Evolutionary conservation across 2,888 invertebrate genomes (phyloP).

Genomic region (Eudasyphora cyanicolor): DNA sequence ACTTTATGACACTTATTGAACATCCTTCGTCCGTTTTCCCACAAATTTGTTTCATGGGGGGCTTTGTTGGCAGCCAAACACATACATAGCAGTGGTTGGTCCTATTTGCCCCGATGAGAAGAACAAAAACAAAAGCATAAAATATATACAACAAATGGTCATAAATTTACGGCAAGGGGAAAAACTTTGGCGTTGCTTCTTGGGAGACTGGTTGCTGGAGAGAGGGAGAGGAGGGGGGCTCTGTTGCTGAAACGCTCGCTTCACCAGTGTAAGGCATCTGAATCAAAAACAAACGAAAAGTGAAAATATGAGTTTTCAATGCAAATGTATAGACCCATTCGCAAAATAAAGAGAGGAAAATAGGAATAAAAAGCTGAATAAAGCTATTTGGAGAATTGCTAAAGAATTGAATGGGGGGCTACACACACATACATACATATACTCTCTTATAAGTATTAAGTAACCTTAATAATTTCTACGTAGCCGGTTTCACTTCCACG

Average conservation of each 20-base stretch:
- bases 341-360: no score
- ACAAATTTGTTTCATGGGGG: no score
- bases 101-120: slow-evolving; percentile 10
- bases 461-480: slow-evolving; percentile 27
- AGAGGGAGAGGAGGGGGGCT: no score
- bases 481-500: no score
- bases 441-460: not conserved
- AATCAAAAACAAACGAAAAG: not conserved
- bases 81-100: not conserved
- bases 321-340: slow-evolving; percentile 13
- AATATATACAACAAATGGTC: slow-evolving; percentile 21
- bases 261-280: no score
- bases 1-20: slow-evolving; percentile 39
- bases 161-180: slow-evolving; percentile 18
- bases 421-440: no score
- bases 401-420: slow-evolving; percentile 12
- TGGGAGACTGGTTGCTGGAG: not conserved
- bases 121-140: slow-evolving; percentile 22
- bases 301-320: slow-evolving; percentile 37
- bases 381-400: not conserved
- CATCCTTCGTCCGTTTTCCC: not conserved
- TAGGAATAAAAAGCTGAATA: no score
- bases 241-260: no score
- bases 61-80: slow-evolving; percentile 15
- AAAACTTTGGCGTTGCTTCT: slow-evolving; percentile 8